Base-by-base conservation (phyloP, 1,140 invertebrate species). In the Pogonomyrmex californicus region DNA sequence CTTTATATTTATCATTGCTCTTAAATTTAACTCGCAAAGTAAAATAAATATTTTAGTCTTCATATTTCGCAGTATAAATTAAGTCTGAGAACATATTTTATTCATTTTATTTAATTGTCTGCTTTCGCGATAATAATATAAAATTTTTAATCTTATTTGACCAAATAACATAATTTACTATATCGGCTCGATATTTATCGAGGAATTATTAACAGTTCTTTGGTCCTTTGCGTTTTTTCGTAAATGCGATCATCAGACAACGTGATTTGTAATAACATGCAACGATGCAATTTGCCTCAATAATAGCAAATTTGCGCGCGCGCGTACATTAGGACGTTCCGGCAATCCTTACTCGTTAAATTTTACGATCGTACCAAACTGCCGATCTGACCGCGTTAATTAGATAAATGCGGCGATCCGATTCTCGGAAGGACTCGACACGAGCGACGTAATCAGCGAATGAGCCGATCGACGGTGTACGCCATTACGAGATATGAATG, bases 391-490 rank as follows among this genome's bases (percentile, higher is more conserved):
- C 49, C 76, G 77, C 83, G 88, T 91, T 93, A 93, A 94, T 93
- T 91, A 90, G 90, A 91, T 91, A 90, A 93, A 91, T 73, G 51
- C 56, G 71, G 73, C 82, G 85, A 51, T 56, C 62, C 54, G 56
- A 51, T 92, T 93, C 92, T 89, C 54, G 81, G 92, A 93, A 93
- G 83, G 87, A 83, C 85, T 44, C 23, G 58, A 87, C 81, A 77
- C 49, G 30, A 4, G 41, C 63, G 47, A 81, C 70, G 66, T 88
- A 92, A 87, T 89, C 87, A 65, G 49, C 41, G 23, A 81, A 60
- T 63, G 49, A 85, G 70, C 66, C 65, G 33, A 38, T 49, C 81
- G 23, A 30, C 30, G 66, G 65, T 82, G 36, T 23, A 41, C 14
- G 38, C 65, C 79, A 88, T 91, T 86, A 82, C 73, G 82, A 81